Evolutionary conservation across 2,797 vertebrate genomes (phyloP), one percentile per base, ranked within the genome.

Genomic region (Tenualosa ilisha): DNA sequence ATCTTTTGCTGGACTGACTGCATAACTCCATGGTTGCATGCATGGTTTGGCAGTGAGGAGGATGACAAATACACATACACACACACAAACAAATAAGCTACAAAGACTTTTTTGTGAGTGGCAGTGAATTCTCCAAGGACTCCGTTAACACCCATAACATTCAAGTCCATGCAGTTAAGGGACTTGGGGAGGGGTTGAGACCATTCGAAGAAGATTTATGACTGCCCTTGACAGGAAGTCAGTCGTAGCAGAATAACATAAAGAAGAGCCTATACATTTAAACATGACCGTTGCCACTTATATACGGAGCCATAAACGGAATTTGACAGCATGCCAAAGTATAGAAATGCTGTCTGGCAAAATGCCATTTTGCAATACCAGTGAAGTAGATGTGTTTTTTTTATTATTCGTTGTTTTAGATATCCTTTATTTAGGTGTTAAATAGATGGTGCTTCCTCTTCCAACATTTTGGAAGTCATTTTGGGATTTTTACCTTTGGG

Each of bases 81-180:
- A 46, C 15, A 79, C 15, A 20, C 37, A 79, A 37, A 79, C 1
- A 68, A 46, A 79, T 40, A 79, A 46, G 6, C 37, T 6, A 79
- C 15, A 43, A 17, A 46, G 72, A 15, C 37, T 79, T 79, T 79
- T 46, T 72, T 31, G 72, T 79, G 72, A 79, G 72, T 46, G 72
- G 40, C 72, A 79, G 72, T 22, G 72, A 79, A 46, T 20, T 22
- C 72, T 79, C 40, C 72, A 79, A 79, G 72, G 72, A 46, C 72
- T 7, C 40, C 8, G 40, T 79, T 79, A 79, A 79, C 72, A 79
- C 37, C 43, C 40, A 40, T 79, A 43, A 79, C 72, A 79, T 79
- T 79, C 72, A 79, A 79, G 72, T 22, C 72, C 17, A 79, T 22
- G 40, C 72, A 46, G 72, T 79, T 46, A 17, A 79, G 72, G 72